Evolutionary conservation across 2,113 vertebrate species (phyloP).

Genomic region (Mastomys coucha): DNA sequence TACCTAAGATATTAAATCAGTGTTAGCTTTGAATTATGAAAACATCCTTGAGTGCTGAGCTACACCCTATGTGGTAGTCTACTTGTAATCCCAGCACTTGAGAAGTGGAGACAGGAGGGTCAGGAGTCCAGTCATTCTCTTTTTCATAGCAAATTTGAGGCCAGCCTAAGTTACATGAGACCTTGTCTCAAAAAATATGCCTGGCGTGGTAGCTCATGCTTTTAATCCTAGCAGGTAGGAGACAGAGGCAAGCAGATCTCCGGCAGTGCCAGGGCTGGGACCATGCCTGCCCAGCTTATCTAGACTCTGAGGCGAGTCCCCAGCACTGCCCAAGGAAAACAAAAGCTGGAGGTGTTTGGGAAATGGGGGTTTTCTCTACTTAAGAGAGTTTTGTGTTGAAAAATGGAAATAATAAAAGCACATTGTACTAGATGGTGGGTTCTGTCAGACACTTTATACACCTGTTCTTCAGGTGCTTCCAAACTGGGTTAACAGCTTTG

Average conservation of each 20-base stretch:
- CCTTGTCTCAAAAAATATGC: not conserved
- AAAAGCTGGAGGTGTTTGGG: not conserved
- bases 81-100: not conserved
- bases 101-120: not conserved
- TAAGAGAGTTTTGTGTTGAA: constrained; percentile 13
- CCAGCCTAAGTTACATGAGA: not conserved
- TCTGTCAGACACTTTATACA: constrained; percentile 14
- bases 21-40: constrained; percentile 61
- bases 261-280: not conserved
- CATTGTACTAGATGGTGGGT: not conserved
- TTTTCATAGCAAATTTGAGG: not conserved
- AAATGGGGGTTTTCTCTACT: not conserved
- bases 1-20: constrained; percentile 47
- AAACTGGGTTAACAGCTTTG: constrained; percentile 26
- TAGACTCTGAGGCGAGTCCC: not conserved
- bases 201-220: not conserved
- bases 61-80: not conserved
- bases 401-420: constrained; percentile 33
- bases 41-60: not conserved
- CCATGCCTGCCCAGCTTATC: no score
- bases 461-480: constrained; percentile 33
- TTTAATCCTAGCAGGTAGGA: not conserved
- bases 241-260: not conserved
- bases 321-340: not conserved
- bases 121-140: not conserved